Conservation (phyloP, 2,113 vertebrate species). For the Rhinopomastus cyanomelas region DNA sequence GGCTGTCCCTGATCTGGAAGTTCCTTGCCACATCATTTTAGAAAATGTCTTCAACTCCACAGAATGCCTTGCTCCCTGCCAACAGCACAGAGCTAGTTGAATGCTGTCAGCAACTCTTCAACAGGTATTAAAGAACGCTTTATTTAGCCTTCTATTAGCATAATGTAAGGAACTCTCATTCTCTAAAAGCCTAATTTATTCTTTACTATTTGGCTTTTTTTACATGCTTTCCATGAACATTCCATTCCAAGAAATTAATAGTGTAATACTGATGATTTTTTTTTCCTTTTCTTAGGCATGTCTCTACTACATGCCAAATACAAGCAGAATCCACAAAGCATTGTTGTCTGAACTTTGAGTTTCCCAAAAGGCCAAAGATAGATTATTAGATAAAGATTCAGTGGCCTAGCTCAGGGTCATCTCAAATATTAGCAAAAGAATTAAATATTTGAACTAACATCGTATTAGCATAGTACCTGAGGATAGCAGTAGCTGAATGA, state of each 20-base stretch:
- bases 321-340: not conserved
- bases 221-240: not conserved
- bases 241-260: not conserved
- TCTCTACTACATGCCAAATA: not conserved
- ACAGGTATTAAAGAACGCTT: conserved; percentile 70
- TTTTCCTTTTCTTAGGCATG: not conserved
- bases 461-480: not conserved
- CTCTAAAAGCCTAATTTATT: not conserved
- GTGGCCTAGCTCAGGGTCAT: not conserved
- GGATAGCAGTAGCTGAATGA: not conserved
- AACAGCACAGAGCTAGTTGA: conserved; percentile 65
- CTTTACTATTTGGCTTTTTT: not conserved
- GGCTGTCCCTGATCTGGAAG: conserved; percentile 54
- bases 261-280: not conserved
- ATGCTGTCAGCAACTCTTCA: conserved; percentile 80
- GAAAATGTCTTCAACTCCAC: conserved; percentile 64
- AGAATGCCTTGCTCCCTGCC: conserved; percentile 14
- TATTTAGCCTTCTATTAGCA: not conserved
- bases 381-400: not conserved
- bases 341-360: not conserved
- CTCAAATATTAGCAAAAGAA: not conserved
- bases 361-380: not conserved
- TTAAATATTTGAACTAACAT: not conserved
- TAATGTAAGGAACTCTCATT: not conserved
- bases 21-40: conserved; percentile 72